Percentiles rank a stretch among this genome's conserved stretches.
phyloP scores from a whole-genome alignment of 2,113 vertebrate genomes.

The Verasper variegatus region DNA sequence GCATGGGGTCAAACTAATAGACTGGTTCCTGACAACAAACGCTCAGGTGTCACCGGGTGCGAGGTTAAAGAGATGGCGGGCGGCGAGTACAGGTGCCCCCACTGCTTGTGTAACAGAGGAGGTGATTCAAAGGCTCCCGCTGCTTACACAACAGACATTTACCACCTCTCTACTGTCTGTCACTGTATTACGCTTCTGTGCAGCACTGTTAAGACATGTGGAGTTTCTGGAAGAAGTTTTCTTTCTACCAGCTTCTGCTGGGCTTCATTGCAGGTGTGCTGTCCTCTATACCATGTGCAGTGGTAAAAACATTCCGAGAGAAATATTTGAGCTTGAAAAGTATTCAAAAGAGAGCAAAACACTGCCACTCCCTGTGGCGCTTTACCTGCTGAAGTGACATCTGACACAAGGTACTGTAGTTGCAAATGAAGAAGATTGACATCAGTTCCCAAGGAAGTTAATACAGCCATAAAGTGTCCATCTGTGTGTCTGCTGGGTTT shows the following conservation, averaged over 20 bases:
- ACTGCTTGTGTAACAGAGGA: conserved; percentile 61
- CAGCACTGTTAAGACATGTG: background rate
- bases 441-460: conserved; percentile 29
- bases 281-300: conserved; percentile 8
- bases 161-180: conserved; percentile 48
- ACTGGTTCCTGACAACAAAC: conserved; percentile 65
- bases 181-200: conserved; percentile 18
- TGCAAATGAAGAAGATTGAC: conserved; percentile 23
- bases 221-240: background rate
- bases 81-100: conserved; percentile 49
- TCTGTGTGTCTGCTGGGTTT: conserved; percentile 43
- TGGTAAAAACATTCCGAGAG: conserved; percentile 17
- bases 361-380: conserved; percentile 9
- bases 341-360: conserved; percentile 25
- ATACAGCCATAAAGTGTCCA: conserved; percentile 43
- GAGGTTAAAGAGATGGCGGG: conserved; percentile 61
- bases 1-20: conserved; percentile 66
- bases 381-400: conserved; percentile 32
- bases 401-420: conserved; percentile 26
- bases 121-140: conserved; percentile 60
- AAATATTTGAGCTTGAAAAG: conserved; percentile 22
- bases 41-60: conserved; percentile 50
- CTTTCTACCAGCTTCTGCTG: conserved; percentile 8
- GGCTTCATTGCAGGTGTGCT: conserved; percentile 10
- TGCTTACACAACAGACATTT: conserved; percentile 69